phyloP scores from a whole-genome alignment of 1,140 invertebrate species.

The Heterodera schachtii region DNA sequence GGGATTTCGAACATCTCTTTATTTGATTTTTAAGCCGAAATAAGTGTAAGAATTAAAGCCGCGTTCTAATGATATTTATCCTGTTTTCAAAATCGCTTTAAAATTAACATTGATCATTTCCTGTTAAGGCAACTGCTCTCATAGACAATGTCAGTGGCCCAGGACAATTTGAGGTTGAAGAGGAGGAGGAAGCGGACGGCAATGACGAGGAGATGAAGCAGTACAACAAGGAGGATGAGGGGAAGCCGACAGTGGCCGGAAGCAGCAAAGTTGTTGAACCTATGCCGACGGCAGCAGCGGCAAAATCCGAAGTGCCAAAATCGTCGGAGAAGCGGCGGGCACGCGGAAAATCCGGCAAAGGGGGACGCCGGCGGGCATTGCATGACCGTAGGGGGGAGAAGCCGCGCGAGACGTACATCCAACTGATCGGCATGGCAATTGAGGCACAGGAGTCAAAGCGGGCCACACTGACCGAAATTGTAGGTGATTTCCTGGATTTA shows the following conservation, averaged over 20 bases:
- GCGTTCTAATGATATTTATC: no score
- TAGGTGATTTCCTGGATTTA: neutral
- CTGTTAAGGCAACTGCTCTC: neutral
- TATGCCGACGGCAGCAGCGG: no score
- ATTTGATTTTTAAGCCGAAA: no score
- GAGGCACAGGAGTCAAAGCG: conserved; percentile 14
- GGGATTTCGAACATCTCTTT: no score
- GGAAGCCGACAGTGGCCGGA: no score
- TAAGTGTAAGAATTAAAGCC: no score
- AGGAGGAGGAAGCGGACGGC: neutral
- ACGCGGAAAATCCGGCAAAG: neutral
- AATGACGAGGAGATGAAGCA: neutral
- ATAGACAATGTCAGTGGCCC: neutral
- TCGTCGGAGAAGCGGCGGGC: neutral
- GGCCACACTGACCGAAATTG: conserved; percentile 44
- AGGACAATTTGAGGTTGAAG: neutral
- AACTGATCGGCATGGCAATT: conserved; percentile 38
- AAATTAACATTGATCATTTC: no score
- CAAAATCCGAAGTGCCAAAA: neutral
- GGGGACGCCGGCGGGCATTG: conserved; percentile 1
- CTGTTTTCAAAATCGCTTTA: no score
- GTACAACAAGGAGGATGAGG: neutral
- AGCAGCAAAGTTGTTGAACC: no score
- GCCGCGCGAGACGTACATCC: conserved; percentile 38
- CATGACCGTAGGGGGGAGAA: conserved; percentile 29